These are phyloP conservation scores for Sebastes melanostomus DNA, from an alignment of 2,797 vertebrate species.

Conservation along the genomic window DNA sequence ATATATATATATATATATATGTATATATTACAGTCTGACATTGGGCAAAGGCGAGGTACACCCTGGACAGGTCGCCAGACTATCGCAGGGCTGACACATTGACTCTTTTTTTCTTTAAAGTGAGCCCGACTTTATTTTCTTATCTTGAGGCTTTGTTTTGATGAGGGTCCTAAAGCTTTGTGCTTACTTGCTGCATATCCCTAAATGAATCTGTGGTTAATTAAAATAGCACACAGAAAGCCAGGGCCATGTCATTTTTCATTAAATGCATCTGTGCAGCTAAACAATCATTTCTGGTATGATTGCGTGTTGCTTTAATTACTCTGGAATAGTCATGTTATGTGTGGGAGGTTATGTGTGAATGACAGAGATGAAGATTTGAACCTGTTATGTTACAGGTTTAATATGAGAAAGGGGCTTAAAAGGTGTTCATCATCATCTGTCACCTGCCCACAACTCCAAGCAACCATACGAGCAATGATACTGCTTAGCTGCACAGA, in stretches of 20 bases:
- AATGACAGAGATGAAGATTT: conserved; percentile 30
- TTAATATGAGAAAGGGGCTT: conserved; percentile 16
- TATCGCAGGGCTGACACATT: too few relatives aligned
- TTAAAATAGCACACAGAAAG: too few relatives aligned
- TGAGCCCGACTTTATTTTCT: not conserved
- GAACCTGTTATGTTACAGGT: conserved; percentile 44
- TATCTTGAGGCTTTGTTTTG: not conserved
- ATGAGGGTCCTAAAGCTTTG: not conserved
- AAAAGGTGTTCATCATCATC: conserved; percentile 3
- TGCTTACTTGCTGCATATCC: too few relatives aligned
- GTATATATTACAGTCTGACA: too few relatives aligned
- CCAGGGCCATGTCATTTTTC: not conserved
- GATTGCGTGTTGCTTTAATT: not conserved
- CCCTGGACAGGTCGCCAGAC: too few relatives aligned
- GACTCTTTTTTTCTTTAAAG: not conserved
- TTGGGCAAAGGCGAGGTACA: too few relatives aligned
- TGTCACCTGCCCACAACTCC: conserved; percentile 31
- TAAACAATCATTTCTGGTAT: not conserved
- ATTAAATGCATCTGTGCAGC: not conserved
- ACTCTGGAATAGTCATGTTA: not conserved
- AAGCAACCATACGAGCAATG: not conserved
- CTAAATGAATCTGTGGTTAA: too few relatives aligned
- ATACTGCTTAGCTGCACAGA: not conserved
- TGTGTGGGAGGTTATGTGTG: conserved; percentile 55
- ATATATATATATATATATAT: too few relatives aligned